Conservation (phyloP, 2,888 invertebrate species). For the Sarcophaga carnaria region DNA sequence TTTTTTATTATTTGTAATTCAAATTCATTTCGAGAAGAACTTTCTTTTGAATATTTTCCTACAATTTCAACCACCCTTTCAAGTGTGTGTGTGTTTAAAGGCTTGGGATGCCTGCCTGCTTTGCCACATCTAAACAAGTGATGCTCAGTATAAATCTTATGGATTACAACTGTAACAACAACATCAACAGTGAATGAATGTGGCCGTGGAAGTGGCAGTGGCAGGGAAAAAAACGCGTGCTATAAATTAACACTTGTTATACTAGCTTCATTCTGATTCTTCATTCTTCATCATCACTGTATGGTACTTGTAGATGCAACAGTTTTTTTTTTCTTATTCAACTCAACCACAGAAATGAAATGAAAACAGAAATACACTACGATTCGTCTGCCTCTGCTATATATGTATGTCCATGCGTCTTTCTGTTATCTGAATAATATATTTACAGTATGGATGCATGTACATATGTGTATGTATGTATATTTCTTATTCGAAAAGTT, state of each 20-base stretch:
- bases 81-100: constrained; percentile 21
- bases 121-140: constrained; percentile 22
- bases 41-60: constrained; percentile 31
- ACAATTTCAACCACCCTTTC: constrained; percentile 56
- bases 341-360: background rate
- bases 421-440: background rate
- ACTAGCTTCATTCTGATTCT: background rate
- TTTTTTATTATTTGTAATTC: too few species aligned
- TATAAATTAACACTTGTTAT: constrained; percentile 68
- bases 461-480: background rate
- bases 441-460: background rate
- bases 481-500: constrained; percentile 32
- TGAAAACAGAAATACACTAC: background rate
- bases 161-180: constrained; percentile 22
- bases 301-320: too few species aligned
- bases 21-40: constrained; percentile 32
- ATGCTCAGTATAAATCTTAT: constrained; percentile 23
- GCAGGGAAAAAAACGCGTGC: constrained; percentile 60
- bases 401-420: too few species aligned
- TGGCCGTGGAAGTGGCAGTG: background rate
- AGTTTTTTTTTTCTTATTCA: too few species aligned
- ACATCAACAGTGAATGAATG: too few species aligned
- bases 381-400: background rate
- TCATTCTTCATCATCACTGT: too few species aligned
- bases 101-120: constrained; percentile 38